Evolutionary conservation across 1,140 invertebrate genomes (phyloP).

Genomic region (Periplaneta americana): DNA sequence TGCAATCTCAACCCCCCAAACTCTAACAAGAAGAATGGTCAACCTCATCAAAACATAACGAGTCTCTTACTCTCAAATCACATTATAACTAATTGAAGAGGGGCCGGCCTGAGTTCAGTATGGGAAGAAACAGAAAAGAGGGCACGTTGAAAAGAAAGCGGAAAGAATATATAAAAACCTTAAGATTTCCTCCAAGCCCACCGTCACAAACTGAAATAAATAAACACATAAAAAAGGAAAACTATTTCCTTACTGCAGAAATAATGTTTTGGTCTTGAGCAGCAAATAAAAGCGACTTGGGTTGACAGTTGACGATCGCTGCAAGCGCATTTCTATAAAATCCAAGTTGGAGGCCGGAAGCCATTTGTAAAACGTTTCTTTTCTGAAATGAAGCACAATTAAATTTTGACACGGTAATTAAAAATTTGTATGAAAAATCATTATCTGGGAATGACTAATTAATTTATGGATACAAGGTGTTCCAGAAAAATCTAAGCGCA

Average conservation of each 20-base stretch:
- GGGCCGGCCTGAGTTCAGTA: background rate
- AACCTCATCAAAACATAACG: background rate
- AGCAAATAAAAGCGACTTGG: background rate
- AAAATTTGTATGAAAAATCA: too few relatives aligned
- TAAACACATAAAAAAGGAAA: too few relatives aligned
- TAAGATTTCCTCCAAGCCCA: background rate
- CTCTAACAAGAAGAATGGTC: background rate
- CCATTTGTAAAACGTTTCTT: too few relatives aligned
- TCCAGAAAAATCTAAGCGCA: too few relatives aligned
- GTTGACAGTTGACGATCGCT: background rate
- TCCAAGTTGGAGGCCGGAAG: background rate
- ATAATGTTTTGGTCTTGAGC: background rate
- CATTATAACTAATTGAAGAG: background rate
- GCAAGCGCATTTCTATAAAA: background rate
- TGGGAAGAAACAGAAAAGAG: background rate
- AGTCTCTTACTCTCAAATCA: background rate
- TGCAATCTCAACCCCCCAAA: background rate
- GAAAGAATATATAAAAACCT: background rate
- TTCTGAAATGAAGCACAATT: background rate
- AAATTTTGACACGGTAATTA: background rate
- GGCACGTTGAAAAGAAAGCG: background rate
- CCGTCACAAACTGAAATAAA: background rate
- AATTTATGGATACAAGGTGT: too few relatives aligned
- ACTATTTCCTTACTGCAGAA: background rate
- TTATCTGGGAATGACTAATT: too few relatives aligned